A percentile compares a stretch with the other conserved stretches of the same genome.
Conservation (phyloP, 2,797 vertebrate genomes). For the Pristis pectinata region DNA sequence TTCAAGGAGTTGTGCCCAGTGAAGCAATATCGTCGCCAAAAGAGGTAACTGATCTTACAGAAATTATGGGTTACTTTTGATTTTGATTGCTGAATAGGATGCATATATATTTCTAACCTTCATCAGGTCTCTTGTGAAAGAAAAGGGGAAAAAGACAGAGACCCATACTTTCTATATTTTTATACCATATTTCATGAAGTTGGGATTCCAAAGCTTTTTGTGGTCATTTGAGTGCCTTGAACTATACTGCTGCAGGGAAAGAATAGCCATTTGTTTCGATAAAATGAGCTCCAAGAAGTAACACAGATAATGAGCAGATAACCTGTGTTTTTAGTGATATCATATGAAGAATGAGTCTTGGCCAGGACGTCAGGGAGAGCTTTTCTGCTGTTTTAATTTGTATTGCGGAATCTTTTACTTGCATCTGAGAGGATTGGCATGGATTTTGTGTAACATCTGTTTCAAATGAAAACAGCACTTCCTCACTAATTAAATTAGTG, state of each 20-base stretch:
- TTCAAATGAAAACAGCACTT: not conserved
- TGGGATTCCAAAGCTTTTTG: not conserved
- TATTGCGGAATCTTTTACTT: not conserved
- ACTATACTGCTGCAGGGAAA: not conserved
- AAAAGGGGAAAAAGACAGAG: not conserved
- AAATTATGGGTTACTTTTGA: not conserved
- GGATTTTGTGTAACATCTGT: not conserved
- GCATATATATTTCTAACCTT: not conserved
- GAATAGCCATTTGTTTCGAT: not conserved
- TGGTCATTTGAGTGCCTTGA: not conserved
- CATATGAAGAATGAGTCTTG: not conserved
- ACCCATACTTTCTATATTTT: not conserved
- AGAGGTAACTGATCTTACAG: conserved; percentile 64
- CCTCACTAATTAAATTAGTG: not conserved
- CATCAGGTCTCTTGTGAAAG: not conserved
- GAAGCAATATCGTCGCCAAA: conserved; percentile 86
- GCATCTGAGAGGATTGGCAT: no score
- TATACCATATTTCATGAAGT: not conserved
- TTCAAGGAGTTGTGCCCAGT: conserved; percentile 91
- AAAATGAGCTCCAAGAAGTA: not conserved
- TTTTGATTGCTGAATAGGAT: not conserved
- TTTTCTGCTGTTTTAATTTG: not conserved
- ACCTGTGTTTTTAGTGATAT: not conserved
- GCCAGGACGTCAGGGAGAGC: not conserved
- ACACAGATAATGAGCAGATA: not conserved